Conservation (phyloP, 2,888 invertebrate species). For the Conchocele bisecta region DNA sequence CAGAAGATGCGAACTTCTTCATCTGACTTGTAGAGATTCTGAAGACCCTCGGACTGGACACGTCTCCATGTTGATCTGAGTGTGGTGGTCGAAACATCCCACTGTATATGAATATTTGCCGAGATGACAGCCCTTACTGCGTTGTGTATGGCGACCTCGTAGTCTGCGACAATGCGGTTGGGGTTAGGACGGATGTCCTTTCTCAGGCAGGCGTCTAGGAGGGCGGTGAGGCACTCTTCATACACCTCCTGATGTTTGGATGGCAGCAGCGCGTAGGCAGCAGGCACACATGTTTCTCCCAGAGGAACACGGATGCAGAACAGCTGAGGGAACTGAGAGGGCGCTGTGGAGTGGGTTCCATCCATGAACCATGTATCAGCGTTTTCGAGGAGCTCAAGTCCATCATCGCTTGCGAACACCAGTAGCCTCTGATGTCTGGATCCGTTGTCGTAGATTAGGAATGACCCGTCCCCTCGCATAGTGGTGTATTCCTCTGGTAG, state of each 20-base stretch:
- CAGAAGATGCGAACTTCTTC: conserved; percentile 7
- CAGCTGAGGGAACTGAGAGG: no score
- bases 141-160: conserved; percentile 25
- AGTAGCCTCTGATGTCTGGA: no score
- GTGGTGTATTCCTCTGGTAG: no score
- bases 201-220: conserved; percentile 18
- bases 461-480: no score
- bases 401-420: no score
- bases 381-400: no score
- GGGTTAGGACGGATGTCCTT: conserved; percentile 18
- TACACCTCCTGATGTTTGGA: conserved; percentile 17
- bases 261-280: conserved; percentile 27
- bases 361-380: no score
- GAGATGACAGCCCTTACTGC: conserved; percentile 16
- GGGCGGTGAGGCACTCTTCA: conserved; percentile 22
- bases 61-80: conserved; percentile 37
- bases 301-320: no score
- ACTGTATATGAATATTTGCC: conserved; percentile 9
- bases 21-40: conserved; percentile 3
- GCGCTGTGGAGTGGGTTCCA: no score
- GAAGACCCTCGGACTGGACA: conserved; percentile 11
- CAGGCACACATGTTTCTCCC: conserved; percentile 8
- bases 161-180: conserved; percentile 10
- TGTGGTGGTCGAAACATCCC: conserved; percentile 39
- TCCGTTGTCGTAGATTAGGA: no score